Base-by-base conservation (phyloP, 2,797 vertebrate genomes). In the Anguilla anguilla region DNA sequence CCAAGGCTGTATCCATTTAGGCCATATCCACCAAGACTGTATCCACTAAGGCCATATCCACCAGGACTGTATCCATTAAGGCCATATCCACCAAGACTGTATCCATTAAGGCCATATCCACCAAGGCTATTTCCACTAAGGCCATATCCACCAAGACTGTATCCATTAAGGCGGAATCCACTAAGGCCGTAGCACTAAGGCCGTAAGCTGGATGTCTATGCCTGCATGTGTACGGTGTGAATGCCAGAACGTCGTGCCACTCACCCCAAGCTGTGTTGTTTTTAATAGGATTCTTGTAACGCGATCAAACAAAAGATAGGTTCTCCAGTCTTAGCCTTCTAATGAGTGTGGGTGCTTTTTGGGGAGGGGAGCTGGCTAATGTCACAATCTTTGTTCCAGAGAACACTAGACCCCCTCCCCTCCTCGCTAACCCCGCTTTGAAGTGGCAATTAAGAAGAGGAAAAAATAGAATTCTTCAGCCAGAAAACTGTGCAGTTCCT, bases 211-310 rank as follows among this genome's bases (percentile, higher is more conserved):
- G 13, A 51, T 5, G 31, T 77, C 90, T 90, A 69, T 88, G 86
- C 83, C 49, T n/a, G 6, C 74, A 49, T 84, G 53, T 82, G 17
- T 79, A 79, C 39, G 57, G 31, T 74, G n/a, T 83, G 43, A 83
- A 91, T 90, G 89, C 91, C 88, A 11, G 88, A 91, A 35, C 88
- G 91, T 90, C 10, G n/a, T 89, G 91, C 92, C 85, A 88, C 57
- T 89, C 90, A 89, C 84, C 92, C 90, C 85, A 90, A 92, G 88
- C 90, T 92, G 92, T 92, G 90, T 85, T 90, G 91, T 90, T 92
- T 57, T 31, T 31, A 89, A 90, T 93, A 94, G 93, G 86, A 94
- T 92, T 93, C 94, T 93, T 94, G 87, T 39, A 85, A 90, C 46
- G 7, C 0, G 31, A 77, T 79, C 79, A n/a, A 49, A 35, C 84